phyloP scores from a whole-genome alignment of 2,797 vertebrate genomes.

The Ammospiza maritima region DNA sequence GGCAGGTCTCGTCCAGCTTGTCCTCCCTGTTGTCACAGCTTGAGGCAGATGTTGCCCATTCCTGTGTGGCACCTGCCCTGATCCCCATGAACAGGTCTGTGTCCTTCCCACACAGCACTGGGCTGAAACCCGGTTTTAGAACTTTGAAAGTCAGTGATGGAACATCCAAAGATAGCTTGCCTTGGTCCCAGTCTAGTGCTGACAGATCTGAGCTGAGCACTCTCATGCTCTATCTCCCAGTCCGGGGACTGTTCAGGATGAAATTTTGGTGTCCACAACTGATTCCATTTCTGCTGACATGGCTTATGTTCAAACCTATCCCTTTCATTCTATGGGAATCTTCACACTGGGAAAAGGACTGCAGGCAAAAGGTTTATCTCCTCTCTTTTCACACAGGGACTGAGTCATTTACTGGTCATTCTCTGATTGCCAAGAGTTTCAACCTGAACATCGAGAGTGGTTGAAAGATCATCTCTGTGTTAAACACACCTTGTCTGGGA shows the following conservation, averaged over 20 bases:
- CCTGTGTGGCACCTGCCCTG: not conserved
- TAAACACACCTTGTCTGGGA: not conserved
- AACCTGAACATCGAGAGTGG: not conserved
- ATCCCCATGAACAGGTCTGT: fast-evolving
- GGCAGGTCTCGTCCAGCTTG: not conserved
- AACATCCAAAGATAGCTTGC: not conserved
- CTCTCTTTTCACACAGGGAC: not conserved
- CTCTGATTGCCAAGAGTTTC: not conserved
- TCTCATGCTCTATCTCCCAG: not conserved
- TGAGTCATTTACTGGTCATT: not conserved
- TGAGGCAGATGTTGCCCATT: not conserved
- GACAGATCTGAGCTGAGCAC: not conserved
- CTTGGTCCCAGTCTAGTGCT: not conserved
- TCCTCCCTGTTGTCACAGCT: not conserved
- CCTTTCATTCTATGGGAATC: not conserved
- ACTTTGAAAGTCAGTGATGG: not conserved
- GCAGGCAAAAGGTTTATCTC: not conserved
- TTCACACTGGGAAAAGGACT: not conserved
- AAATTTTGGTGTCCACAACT: not conserved
- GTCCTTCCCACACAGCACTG: not conserved
- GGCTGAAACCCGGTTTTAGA: not conserved
- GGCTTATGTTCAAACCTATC: not conserved
- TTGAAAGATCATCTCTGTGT: not conserved
- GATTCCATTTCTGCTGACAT: not conserved
- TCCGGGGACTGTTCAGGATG: not conserved